phyloP scores from a whole-genome alignment of 1,140 invertebrate species.

The Probaryconus sp. region DNA sequence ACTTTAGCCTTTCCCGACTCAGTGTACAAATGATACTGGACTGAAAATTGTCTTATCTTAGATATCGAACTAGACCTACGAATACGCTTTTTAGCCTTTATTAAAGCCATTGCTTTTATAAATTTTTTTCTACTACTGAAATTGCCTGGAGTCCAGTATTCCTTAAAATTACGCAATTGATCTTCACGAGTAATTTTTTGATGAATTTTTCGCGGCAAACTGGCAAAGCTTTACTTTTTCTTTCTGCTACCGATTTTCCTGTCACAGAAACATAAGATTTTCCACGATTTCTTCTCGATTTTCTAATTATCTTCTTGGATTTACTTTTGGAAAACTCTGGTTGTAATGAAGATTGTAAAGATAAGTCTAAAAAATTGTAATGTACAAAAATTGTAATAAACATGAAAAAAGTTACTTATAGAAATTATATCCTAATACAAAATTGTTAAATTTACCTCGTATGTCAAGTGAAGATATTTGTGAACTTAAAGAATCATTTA shows the following conservation, averaged over 20 bases:
- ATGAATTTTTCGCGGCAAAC: no score
- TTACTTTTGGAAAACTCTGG: no score
- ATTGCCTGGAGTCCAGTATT: constrained; percentile 16
- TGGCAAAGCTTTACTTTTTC: background rate
- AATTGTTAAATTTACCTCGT: no score
- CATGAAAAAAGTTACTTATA: no score
- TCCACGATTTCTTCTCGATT: background rate
- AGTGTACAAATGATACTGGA: constrained; percentile 1
- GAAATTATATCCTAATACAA: no score
- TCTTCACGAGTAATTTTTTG: no score
- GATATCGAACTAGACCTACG: background rate
- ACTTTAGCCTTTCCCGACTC: constrained; percentile 5
- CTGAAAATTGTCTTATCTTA: constrained; percentile 9
- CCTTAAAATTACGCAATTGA: constrained; percentile 5
- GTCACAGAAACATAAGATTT: background rate
- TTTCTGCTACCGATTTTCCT: background rate
- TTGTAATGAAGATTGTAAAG: no score
- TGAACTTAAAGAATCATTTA: no score
- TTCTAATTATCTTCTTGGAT: no score
- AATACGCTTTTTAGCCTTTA: background rate
- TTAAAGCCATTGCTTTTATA: background rate
- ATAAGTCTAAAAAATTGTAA: no score
- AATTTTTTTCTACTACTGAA: background rate
- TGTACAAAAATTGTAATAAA: no score
- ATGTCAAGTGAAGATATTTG: no score